These are phyloP conservation scores for Phrynosoma platyrhinos DNA, from an alignment of 2,113 vertebrate species.

Conservation along the genomic window DNA sequence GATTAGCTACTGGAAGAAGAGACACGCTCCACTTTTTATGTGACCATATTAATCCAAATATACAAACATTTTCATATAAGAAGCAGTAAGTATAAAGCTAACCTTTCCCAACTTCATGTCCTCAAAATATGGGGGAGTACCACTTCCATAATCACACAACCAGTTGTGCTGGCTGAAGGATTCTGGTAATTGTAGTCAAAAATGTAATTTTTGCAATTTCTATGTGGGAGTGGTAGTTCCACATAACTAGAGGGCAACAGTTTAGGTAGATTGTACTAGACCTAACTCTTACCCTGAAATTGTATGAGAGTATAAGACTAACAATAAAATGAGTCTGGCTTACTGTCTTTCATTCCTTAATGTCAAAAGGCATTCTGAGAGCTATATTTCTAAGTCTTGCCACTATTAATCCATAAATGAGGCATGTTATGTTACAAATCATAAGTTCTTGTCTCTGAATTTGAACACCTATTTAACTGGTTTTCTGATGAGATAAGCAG, in stretches of 20 bases:
- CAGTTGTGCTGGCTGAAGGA: no score
- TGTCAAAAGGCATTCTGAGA: not conserved
- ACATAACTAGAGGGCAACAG: no score
- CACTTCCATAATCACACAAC: no score
- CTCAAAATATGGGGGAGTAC: no score
- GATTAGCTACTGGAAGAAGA: not conserved
- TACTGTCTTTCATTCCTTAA: not conserved
- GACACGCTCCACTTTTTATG: not conserved
- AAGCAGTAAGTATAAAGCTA: no score
- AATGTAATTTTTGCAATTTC: no score
- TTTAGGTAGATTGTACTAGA: no score
- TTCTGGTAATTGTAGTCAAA: no score
- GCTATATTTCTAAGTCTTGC: not conserved
- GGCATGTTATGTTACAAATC: slow-evolving; percentile 1
- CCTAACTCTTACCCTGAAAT: not conserved
- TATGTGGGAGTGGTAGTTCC: no score
- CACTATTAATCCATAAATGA: not conserved
- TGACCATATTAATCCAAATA: not conserved
- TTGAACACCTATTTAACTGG: slow-evolving; percentile 19
- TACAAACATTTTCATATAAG: not conserved
- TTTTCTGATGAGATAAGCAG: slow-evolving; percentile 10
- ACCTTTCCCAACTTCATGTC: no score
- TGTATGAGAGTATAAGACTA: not conserved
- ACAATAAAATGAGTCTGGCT: not conserved
- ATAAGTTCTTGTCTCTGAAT: slow-evolving; percentile 19